These are phyloP conservation scores for Drosophila tani DNA, from an alignment of 1,140 invertebrate species.

Conservation along the genomic window DNA sequence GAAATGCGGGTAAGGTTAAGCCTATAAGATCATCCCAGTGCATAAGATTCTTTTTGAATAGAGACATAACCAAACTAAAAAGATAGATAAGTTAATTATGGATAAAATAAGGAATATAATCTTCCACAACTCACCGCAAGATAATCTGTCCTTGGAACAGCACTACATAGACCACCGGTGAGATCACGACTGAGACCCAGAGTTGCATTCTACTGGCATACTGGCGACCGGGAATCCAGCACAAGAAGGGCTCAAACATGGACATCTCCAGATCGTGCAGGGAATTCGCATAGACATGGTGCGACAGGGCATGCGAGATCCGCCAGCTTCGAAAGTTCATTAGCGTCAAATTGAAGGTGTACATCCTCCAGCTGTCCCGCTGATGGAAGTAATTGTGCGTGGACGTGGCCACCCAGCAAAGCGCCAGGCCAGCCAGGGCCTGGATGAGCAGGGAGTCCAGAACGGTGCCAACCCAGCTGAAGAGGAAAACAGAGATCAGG, in stretches of 20 bases:
- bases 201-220: conserved; percentile 70
- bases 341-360: conserved; percentile 90
- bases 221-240: conserved; percentile 88
- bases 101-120: too few species aligned
- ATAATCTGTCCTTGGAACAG: conserved; percentile 84
- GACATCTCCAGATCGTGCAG: conserved; percentile 91
- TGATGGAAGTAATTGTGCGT: conserved; percentile 94
- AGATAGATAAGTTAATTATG: neutral
- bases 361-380: conserved; percentile 92
- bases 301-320: conserved; percentile 91
- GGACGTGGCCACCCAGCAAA: conserved; percentile 87
- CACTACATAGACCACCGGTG: conserved; percentile 85
- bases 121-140: conserved; percentile 84
- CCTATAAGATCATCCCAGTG: conserved; percentile 85
- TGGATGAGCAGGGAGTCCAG: conserved; percentile 84
- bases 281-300: conserved; percentile 93
- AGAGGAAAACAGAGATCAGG: conserved; percentile 85
- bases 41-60: conserved; percentile 57
- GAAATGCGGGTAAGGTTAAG: conserved; percentile 85
- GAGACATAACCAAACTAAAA: conserved; percentile 44
- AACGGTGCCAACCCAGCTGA: conserved; percentile 86
- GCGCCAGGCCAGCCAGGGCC: conserved; percentile 85
- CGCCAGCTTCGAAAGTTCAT: conserved; percentile 89
- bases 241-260: conserved; percentile 88
- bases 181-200: conserved; percentile 85